Base-by-base conservation (phyloP, 2,888 invertebrate genomes). In the Zaprionus bogoriensis region DNA sequence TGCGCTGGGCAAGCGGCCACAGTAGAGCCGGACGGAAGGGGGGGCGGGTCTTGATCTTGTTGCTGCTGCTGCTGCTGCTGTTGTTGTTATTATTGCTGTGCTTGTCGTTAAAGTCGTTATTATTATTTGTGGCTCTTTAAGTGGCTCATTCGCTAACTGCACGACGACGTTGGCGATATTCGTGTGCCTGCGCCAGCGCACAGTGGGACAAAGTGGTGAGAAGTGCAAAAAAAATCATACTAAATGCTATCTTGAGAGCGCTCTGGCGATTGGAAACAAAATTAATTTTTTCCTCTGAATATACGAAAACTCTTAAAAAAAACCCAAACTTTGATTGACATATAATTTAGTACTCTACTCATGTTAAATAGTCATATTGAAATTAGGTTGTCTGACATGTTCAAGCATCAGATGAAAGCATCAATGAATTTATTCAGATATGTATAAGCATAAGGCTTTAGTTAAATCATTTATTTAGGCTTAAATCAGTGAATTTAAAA, bases 71-170 rank as follows among this genome's bases (percentile, higher is more conserved):
- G 57, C 6, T 44, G 39, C 59, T 67, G 54, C 54, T 75, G 64
- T 53, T 74, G 68, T 25, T 58, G 54, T 45, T 54, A 58, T 58
- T 61, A 57, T 62, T 70, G 63, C 64, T 78, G 64, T 73, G 70
- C 80, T 84, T 83, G 84, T 81, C 84, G 84, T 84, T 81, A 79
- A 77, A 79, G 85, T 84, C 74, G 87, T 84, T 84, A 79, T 87
- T 82, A 82, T 82, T 82, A 82, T 82, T 82, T 82, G 87, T 82
- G 82, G 87, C 87, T 85, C 82, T 82, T 82, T 82, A 82, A 82
- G 82, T 82, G 82, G 82, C 87, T 78, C 82, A 87, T 87, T 87
- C 87, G 86, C 82, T 82, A 87, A 82, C 87, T 87, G 85, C 80
- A 85, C 86, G 71, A 74, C 75, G 69, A 70, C 73, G 76, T 61